These are phyloP conservation scores for Drosophila nigricruria DNA, from an alignment of 2,888 invertebrate species.

Conservation along the genomic window DNA sequence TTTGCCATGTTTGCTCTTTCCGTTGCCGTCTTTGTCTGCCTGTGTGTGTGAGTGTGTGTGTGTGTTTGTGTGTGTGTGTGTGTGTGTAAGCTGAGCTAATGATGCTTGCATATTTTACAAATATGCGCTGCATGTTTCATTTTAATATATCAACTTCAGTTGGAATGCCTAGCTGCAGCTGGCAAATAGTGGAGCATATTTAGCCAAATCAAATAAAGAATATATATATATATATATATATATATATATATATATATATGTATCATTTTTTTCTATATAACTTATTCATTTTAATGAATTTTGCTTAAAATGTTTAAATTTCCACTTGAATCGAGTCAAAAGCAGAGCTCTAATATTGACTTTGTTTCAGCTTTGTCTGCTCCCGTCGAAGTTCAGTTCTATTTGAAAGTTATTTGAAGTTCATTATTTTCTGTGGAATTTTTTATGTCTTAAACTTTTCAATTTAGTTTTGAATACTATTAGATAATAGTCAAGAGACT, in stretches of 20 bases:
- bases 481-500: background rate
- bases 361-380: background rate
- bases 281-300: background rate
- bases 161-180: background rate
- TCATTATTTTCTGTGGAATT: background rate
- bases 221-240: background rate
- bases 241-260: background rate
- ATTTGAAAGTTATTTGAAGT: background rate
- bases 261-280: background rate
- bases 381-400: background rate
- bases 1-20: conserved; percentile 12
- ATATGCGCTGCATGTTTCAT: conserved; percentile 18
- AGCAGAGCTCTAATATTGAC: background rate
- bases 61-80: conserved; percentile 9
- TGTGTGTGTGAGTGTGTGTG: background rate
- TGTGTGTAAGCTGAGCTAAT: conserved; percentile 40
- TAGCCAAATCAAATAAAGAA: background rate
- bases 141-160: background rate
- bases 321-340: too few relatives aligned
- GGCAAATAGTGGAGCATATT: background rate
- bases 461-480: background rate
- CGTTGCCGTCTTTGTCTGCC: background rate
- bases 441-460: background rate
- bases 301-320: background rate
- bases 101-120: conserved; percentile 54